phyloP scores from a whole-genome alignment of 2,113 vertebrate species.

The Hymenochirus boettgeri region DNA sequence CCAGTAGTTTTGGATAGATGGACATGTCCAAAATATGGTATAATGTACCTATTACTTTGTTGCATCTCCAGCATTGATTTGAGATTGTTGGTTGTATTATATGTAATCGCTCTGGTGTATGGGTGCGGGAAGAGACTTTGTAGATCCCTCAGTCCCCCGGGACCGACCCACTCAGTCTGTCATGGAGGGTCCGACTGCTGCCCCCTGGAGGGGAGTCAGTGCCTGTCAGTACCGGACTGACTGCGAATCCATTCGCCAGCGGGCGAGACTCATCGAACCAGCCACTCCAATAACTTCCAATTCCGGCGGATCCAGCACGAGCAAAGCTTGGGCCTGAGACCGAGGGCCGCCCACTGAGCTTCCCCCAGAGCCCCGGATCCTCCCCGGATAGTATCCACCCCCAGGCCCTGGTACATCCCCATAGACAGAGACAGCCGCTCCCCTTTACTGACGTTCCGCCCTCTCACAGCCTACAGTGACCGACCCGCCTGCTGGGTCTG shows the following conservation, averaged over 20 bases:
- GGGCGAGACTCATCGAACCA: neutral
- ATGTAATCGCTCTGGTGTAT: too few relatives aligned
- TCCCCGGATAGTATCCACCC: neutral
- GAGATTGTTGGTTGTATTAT: too few relatives aligned
- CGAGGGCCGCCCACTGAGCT: neutral
- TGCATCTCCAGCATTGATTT: too few relatives aligned
- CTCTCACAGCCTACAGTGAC: too few relatives aligned
- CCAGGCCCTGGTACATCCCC: too few relatives aligned
- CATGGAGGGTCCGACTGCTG: neutral
- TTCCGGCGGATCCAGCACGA: neutral
- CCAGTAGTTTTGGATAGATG: too few relatives aligned
- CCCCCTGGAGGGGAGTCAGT: constrained; percentile 6
- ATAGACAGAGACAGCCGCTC: too few relatives aligned
- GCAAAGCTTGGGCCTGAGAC: neutral
- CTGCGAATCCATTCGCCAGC: constrained; percentile 7
- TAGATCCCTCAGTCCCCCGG: neutral
- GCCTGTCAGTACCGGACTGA: neutral
- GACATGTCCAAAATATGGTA: too few relatives aligned
- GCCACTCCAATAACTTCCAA: neutral
- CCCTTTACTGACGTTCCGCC: too few relatives aligned
- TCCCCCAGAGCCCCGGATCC: neutral
- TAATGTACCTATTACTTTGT: too few relatives aligned
- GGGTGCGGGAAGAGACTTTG: neutral
- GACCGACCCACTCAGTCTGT: neutral
- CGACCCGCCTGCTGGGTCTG: neutral